Base-by-base conservation (phyloP, 2,797 vertebrate genomes). In the Eutrigla gurnardus region DNA sequence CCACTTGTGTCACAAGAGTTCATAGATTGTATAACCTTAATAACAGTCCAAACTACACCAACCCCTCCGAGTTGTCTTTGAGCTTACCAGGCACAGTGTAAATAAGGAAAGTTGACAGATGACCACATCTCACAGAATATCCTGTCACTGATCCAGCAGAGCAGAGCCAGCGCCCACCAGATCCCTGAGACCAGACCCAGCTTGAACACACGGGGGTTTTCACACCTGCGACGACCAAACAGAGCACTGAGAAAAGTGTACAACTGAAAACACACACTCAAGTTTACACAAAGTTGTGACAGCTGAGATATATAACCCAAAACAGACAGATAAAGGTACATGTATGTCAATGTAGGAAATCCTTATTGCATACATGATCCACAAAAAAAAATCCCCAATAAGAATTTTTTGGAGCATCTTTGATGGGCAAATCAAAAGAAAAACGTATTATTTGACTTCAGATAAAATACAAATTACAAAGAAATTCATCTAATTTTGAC, bases 121-220 rank as follows among this genome's bases (percentile, higher is more conserved):
- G 97, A 97, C 95, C 97, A 96, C 91, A 97, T 96, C 89, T 99
- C 98, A 68, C 98, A 99, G 94, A 98, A 99, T 2, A 90, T 97
- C 87, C 95, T 94, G 93, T 99, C 98, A 37, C 97, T 98, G 92
- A 99, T 95, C 97, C 98, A 99, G 91, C 97, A 99, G 77, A 97
- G 94, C 77, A 99, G 94, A 43, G 97, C 97, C 25, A 99, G 86
- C 0, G 91, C 95, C 98, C 94, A 99, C 98, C 97, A 99, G 86
- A 98, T 82, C 64, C 95, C 95, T 17, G 95, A 93, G 66, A 95
- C 83, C 73, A 96, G 87, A 32, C 98, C 98, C 80, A 99, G 90
- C 91, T 99, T 99, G 92, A 97, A 97, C 11, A 99, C 98, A 18
- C 97, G 96, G 11, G 94, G 86, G 57, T 99, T 99, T 92, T 99